phyloP scores from a whole-genome alignment of 2,888 invertebrate genomes.

The Atethmia centrago region DNA sequence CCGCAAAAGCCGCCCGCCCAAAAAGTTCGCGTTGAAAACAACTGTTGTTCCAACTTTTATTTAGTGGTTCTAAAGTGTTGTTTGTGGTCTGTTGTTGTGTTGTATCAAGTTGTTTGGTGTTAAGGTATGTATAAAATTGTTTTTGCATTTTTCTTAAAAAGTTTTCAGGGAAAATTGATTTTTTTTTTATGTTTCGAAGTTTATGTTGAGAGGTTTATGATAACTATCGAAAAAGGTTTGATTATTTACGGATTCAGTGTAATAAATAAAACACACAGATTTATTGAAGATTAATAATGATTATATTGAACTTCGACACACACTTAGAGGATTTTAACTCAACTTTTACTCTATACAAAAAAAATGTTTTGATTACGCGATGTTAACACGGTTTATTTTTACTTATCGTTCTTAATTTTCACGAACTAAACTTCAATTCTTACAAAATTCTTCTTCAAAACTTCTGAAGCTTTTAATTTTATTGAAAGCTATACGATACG shows the following conservation, averaged over 20 bases:
- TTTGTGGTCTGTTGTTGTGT: constrained; percentile 35
- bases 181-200: not conserved
- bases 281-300: not conserved
- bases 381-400: not conserved
- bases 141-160: not conserved
- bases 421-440: not conserved
- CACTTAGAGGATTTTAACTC: not conserved
- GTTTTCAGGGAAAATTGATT: not conserved
- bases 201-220: no score
- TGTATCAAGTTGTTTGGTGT: constrained; percentile 17
- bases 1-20: constrained; percentile 42
- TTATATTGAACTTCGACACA: not conserved
- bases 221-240: not conserved
- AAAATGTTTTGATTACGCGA: no score
- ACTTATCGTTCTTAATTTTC: not conserved
- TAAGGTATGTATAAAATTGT: constrained; percentile 46
- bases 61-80: constrained; percentile 41
- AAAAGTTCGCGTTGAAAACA: constrained; percentile 57
- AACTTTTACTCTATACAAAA: not conserved
- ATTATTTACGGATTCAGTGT: not conserved
- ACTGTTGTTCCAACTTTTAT: constrained; percentile 52
- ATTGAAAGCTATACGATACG: constrained; percentile 1
- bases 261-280: not conserved
- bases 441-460: no score
- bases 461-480: not conserved